Percentiles rank a stretch among this genome's conserved stretches.
phyloP scores from a whole-genome alignment of 92 coral and sea anemone species.

The Palythoa grandis region DNA sequence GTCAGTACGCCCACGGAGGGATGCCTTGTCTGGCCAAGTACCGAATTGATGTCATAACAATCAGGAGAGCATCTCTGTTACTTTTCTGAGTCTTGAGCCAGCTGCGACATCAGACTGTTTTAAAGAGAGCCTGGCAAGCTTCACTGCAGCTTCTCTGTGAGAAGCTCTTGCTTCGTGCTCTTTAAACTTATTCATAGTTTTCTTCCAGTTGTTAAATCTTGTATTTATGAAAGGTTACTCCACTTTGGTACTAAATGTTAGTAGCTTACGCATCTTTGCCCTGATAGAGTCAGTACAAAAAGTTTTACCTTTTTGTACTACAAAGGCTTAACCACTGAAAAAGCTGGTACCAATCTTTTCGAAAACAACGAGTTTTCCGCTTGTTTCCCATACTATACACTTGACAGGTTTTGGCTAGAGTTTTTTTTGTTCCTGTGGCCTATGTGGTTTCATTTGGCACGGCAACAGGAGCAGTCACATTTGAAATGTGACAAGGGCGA shows the following conservation, averaged over 20 bases:
- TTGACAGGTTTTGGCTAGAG: no score
- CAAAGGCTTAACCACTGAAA: neutral
- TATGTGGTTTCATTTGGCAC: no score
- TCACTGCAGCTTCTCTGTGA: constrained; percentile 4
- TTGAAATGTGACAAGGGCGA: no score
- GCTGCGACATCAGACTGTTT: constrained; percentile 15
- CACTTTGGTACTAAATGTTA: no score
- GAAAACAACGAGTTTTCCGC: constrained; percentile 12
- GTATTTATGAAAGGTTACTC: neutral
- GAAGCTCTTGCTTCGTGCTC: constrained; percentile 4
- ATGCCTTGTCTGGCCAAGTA: constrained; percentile 41
- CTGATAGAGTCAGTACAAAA: constrained; percentile 19
- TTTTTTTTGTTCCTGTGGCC: no score
- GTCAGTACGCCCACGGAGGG: constrained; percentile 3
- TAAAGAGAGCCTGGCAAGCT: constrained; percentile 5
- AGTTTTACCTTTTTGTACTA: constrained; percentile 9
- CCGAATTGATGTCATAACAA: neutral
- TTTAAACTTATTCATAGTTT: neutral
- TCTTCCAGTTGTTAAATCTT: constrained; percentile 24
- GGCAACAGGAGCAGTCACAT: no score
- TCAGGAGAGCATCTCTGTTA: neutral
- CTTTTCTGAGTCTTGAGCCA: constrained; percentile 6
- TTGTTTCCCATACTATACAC: constrained; percentile 8
- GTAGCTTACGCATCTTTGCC: no score
- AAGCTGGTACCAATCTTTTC: constrained; percentile 5